A percentile compares a stretch with the other conserved stretches of the same genome.
Evolutionary conservation across 2,888 invertebrate genomes (phyloP).

Genomic region (Nysson spinosus): DNA sequence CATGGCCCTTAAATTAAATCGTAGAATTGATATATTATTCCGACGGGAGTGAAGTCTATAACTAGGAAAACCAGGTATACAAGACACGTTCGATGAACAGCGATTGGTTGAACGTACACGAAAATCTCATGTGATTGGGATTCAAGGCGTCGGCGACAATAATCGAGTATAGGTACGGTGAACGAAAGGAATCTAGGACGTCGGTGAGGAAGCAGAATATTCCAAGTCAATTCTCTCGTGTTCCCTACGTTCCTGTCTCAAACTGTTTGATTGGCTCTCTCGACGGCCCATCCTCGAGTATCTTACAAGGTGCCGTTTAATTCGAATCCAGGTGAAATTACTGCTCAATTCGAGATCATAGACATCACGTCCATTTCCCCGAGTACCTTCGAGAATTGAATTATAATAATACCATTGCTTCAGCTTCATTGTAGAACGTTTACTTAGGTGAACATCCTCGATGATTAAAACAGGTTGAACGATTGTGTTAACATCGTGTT

Average conservation of each 20-base stretch:
- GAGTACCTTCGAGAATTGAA: background rate
- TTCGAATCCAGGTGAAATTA: slow-evolving; percentile 23
- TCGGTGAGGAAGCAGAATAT: slow-evolving; percentile 31
- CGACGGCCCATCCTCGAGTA: slow-evolving; percentile 5
- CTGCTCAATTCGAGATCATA: slow-evolving; percentile 12
- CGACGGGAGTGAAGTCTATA: too few relatives aligned
- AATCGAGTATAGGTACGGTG: slow-evolving; percentile 59
- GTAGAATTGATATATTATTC: too few relatives aligned
- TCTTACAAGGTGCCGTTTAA: slow-evolving; percentile 24
- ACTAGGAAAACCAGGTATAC: too few relatives aligned
- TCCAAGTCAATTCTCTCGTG: slow-evolving; percentile 22
- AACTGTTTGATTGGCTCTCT: background rate
- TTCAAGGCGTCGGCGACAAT: slow-evolving; percentile 57
- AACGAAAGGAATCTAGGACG: slow-evolving; percentile 47
- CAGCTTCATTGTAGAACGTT: slow-evolving; percentile 17
- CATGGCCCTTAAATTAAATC: too few relatives aligned
- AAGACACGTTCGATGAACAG: slow-evolving; percentile 61
- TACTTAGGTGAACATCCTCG: too few relatives aligned
- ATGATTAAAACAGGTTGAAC: too few relatives aligned
- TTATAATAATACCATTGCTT: slow-evolving; percentile 11
- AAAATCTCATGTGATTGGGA: slow-evolving; percentile 60
- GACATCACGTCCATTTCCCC: slow-evolving; percentile 1
- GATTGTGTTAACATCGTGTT: background rate
- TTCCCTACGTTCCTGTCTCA: too few relatives aligned
- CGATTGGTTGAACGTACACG: slow-evolving; percentile 53